Evolutionary conservation across 2,113 vertebrate species (phyloP), one percentile per base, ranked within the genome.

Genomic region (Phyllostomus discolor): DNA sequence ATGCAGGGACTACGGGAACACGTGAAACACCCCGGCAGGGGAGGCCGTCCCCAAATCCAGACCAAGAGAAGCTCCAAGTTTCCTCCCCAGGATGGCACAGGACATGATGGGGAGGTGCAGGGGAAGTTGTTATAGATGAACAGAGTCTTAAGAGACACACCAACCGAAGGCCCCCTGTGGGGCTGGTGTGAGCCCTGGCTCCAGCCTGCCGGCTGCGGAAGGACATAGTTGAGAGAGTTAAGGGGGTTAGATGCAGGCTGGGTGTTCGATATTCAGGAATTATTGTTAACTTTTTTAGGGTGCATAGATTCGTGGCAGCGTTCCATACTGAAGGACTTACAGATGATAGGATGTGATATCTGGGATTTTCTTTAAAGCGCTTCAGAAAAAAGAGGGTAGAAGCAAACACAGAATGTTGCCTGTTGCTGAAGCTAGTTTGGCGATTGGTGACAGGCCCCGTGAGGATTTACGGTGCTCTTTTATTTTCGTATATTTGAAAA

Each of bases 331-430:
- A 94, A 62, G 22, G 46, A 69, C 87, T 92, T 90, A 41, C 17
- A 59, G 35, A 59, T 48, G 48, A 66, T 12, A 8, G 54, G 50
- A 75, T 46, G 19, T 1, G 41, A 7, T 59, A 28, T 50, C 69
- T 66, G 12, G 52, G 57, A 64, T 84, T 94, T 90, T 90, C 84
- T 82, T 70, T 19, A 66, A 50, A 46, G 90, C 35, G 33, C n/a
- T 90, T 84, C 62, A 92, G 31, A 50, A 48, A 43, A 94, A 73
- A 84, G 50, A 41, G 48, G 8, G 31, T 19, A 24, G 38, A 31
- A 88, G 43, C 84, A 82, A 66, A 46, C 22, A 22, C 24, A 54
- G 72, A 75, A 22, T 4, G 8, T 17, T 52, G 38, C n/a, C 3
- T 62, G 38, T 28, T 10, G 3, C 64, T 72, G 67, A 57, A 86